Conservation (phyloP, 2,113 vertebrate genomes). For the Aptenodytes patagonicus region DNA sequence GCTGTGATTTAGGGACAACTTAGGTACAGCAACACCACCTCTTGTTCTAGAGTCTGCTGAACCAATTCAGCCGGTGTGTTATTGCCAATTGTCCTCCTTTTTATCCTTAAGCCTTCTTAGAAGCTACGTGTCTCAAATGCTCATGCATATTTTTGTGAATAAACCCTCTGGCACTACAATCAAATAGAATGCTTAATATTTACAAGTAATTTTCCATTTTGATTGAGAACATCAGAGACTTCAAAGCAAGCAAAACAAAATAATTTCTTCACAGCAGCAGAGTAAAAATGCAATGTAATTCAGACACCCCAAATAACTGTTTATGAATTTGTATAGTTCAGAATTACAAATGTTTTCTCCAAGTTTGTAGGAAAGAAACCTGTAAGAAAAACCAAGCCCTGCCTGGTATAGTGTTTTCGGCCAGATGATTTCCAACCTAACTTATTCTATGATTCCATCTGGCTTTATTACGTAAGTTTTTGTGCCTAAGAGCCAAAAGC, state of each 20-base stretch:
- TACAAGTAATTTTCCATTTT: not conserved
- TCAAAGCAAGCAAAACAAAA: not conserved
- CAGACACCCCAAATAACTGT: not conserved
- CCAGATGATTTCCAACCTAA: not conserved
- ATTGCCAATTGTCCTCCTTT: not conserved
- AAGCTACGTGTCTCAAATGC: not conserved
- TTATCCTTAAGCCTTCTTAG: not conserved
- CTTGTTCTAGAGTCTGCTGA: not conserved
- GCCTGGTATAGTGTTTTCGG: not conserved
- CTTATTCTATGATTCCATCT: not conserved
- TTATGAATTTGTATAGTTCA: not conserved
- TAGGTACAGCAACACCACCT: not conserved
- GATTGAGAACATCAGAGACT: not conserved
- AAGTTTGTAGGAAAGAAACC: not conserved
- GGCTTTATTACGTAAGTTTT: not conserved
- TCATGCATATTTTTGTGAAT: not conserved
- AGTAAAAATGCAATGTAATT: not conserved
- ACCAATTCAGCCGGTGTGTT: not conserved
- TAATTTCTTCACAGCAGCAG: not conserved
- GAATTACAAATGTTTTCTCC: not conserved
- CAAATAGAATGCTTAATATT: not conserved
- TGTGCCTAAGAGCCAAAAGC: not conserved
- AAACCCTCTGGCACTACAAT: not conserved
- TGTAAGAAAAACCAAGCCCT: not conserved
- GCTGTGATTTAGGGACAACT: not conserved